Conservation (phyloP, 2,797 vertebrate genomes). For the Diceros bicornis region DNA sequence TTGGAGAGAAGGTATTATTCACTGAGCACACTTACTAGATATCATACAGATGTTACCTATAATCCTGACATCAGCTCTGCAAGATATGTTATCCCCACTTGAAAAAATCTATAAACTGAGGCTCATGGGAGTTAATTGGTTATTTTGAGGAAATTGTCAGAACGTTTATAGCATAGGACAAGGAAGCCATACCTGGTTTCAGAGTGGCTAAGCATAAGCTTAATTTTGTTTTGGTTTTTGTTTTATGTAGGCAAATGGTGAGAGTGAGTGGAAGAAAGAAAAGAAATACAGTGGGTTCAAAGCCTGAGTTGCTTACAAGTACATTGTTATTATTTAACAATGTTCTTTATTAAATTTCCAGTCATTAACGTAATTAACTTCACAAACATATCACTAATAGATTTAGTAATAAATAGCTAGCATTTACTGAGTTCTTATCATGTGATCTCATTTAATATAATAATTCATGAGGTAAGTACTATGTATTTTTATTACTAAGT, state of each 20-base stretch:
- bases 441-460: slow-evolving; percentile 8
- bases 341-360: slow-evolving; percentile 18
- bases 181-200: slow-evolving; percentile 28
- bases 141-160: slow-evolving; percentile 23
- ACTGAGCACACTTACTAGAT: slow-evolving; percentile 14
- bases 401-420: slow-evolving; percentile 21
- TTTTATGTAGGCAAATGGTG: slow-evolving; percentile 1
- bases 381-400: background rate
- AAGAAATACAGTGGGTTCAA: background rate
- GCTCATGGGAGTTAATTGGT: background rate
- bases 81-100: background rate
- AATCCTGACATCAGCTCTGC: background rate
- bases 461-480: background rate
- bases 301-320: background rate
- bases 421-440: slow-evolving; percentile 11
- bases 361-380: slow-evolving; percentile 20
- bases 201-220: slow-evolving; percentile 28
- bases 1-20: background rate
- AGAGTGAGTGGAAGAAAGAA: slow-evolving; percentile 25
- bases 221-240: background rate
- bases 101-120: slow-evolving; percentile 1
- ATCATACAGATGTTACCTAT: background rate
- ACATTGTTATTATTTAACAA: slow-evolving; percentile 42
- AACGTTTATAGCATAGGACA: background rate
- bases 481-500: slow-evolving; percentile 14